Base-by-base conservation (phyloP, 1,140 invertebrate genomes). In the Drosophila burlai region DNA sequence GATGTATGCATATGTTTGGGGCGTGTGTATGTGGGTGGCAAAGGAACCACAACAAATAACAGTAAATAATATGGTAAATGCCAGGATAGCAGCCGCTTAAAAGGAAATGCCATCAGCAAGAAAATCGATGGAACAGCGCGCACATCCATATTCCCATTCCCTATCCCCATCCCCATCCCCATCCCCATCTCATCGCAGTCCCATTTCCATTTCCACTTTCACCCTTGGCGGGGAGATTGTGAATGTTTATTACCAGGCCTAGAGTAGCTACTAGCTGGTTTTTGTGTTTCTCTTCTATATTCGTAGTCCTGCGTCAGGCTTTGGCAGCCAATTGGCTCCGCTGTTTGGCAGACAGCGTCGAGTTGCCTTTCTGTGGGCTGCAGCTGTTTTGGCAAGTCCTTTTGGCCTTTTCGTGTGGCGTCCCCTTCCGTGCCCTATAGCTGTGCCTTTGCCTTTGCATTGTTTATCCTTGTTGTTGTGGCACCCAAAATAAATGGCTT, bases 51-150 rank as follows among this genome's bases (percentile, higher is more conserved):
- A 85, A 78, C 68, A 85, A 81, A 78, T 82, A 82, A 75, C 65
- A 86, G 80, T 76, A 87, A 87, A 86, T 86, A 85, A 76, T 79
- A 66, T 83, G 71, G 83, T 65, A 80, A 83, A 60, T 72, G 83
- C 58, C 58, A 66, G 64, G 79, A 82, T 79, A 79, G 75, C 45
- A 79, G 75, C 74, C 69, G 71, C 52, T 74, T 24, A 61, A 61
- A 73, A 61, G 68, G 38, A 77, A 77, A 78, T 78, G 74, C 50
- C 40, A 65, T 2, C 29, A 60, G 55, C 11, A 71, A 61, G 76
- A 86, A 87, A 86, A 86, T 86, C 83, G 69, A 86, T 86, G 73
- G 63, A 80, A 80, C 80, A 78, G 54, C 67, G 67, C 71, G 80
- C 83, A 72, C 65, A 74, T 57, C 54, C 54, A 38, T 24, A 55